Conservation (phyloP, 2,797 vertebrate species). For the Meda fulgida region DNA sequence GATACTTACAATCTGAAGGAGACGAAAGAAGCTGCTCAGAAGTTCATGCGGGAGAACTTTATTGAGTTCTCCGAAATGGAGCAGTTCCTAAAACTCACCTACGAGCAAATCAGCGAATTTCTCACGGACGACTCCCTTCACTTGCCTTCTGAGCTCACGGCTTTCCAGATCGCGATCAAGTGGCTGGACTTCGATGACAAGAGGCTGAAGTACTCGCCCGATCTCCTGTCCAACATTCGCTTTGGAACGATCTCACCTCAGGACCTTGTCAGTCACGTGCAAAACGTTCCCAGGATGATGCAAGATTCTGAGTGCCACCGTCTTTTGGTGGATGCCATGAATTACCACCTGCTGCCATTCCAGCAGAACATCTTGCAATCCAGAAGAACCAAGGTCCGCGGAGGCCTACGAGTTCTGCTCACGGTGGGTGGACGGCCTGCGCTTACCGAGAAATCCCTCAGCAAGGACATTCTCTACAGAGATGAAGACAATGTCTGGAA, state of each 20-base stretch:
- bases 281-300: conserved; percentile 98
- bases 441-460: conserved; percentile 97
- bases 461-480: conserved; percentile 95
- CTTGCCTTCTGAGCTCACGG: conserved; percentile 94
- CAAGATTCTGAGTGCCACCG: conserved; percentile 96
- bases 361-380: conserved; percentile 99
- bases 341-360: conserved; percentile 96
- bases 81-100: conserved; percentile 98
- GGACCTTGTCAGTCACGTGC: conserved; percentile 95
- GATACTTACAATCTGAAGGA: conserved; percentile 93
- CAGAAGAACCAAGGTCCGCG: conserved; percentile 96
- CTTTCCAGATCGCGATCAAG: conserved; percentile 97
- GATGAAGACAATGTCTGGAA: conserved; percentile 94
- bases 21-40: conserved; percentile 90
- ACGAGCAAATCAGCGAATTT: conserved; percentile 98
- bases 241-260: conserved; percentile 98
- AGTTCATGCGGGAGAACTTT: conserved; percentile 97
- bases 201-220: conserved; percentile 91
- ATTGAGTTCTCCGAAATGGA: conserved; percentile 99
- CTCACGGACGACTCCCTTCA: conserved; percentile 94
- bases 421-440: conserved; percentile 95
- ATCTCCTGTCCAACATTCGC: conserved; percentile 91
- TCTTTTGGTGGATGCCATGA: conserved; percentile 98
- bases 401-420: conserved; percentile 90
- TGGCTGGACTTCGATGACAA: conserved; percentile 99